Evolutionary conservation across 2,797 vertebrate species (phyloP).

Genomic region (Pseudomugil tenellus): DNA sequence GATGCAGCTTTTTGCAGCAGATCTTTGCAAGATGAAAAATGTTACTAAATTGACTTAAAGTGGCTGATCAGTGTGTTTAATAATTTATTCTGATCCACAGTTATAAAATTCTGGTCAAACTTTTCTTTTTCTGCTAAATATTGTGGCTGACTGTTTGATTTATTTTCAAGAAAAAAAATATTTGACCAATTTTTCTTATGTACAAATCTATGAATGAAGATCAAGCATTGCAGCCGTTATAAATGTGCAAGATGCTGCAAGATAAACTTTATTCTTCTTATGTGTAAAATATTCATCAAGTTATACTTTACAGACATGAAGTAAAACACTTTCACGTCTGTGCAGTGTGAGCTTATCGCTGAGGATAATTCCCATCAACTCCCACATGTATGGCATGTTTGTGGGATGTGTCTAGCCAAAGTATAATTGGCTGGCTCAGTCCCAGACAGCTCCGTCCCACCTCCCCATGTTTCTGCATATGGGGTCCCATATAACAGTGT

Average conservation of each 20-base stretch:
- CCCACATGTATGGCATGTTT: constrained; percentile 50
- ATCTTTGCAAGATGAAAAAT: neutral
- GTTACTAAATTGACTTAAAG: neutral
- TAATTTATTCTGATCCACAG: neutral
- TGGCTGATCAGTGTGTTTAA: neutral
- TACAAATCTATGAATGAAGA: neutral
- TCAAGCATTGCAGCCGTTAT: too few species aligned
- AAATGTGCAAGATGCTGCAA: too few species aligned
- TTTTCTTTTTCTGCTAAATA: neutral
- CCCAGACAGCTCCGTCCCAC: constrained; percentile 74
- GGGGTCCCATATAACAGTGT: constrained; percentile 77
- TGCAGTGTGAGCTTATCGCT: constrained; percentile 28
- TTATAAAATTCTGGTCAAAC: neutral
- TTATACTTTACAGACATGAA: neutral
- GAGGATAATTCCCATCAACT: constrained; percentile 29
- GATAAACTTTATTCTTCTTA: neutral
- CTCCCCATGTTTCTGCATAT: constrained; percentile 65
- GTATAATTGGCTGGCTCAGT: constrained; percentile 78
- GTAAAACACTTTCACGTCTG: constrained; percentile 1
- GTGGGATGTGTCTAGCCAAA: constrained; percentile 75
- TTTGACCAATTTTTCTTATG: neutral
- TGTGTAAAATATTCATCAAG: neutral
- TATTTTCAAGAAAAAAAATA: neutral
- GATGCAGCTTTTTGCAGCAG: neutral
- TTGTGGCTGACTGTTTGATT: neutral